phyloP scores from a whole-genome alignment of 2,888 invertebrate genomes.

The Rotaria magnacalcarata region DNA sequence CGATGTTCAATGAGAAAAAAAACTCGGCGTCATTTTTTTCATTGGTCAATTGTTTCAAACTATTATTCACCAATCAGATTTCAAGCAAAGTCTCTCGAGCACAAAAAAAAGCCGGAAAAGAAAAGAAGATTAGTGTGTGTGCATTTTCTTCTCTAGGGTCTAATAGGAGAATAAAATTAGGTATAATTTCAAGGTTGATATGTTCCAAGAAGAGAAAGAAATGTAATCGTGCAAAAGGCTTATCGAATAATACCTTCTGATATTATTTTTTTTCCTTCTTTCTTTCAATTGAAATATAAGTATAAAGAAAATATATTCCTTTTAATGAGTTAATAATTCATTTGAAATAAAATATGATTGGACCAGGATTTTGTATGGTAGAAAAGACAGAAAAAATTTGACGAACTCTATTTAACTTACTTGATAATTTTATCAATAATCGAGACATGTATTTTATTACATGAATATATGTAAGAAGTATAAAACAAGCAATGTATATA shows the following conservation, averaged over 20 bases:
- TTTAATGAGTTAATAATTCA: constrained; percentile 12
- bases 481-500: not conserved
- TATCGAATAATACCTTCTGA: constrained; percentile 25
- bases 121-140: constrained; percentile 13
- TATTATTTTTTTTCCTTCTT: not conserved
- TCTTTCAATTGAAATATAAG: not conserved
- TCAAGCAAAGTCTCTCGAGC: not conserved
- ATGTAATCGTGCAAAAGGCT: constrained; percentile 25
- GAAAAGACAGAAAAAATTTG: no score
- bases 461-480: not conserved
- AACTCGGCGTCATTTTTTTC: not conserved
- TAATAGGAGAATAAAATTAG: constrained; percentile 29
- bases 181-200: constrained; percentile 23
- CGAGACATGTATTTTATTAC: not conserved
- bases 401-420: not conserved
- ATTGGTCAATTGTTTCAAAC: not conserved
- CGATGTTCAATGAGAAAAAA: constrained; percentile 29
- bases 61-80: constrained; percentile 10
- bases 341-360: not conserved
- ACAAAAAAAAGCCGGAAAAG: not conserved
- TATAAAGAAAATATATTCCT: not conserved
- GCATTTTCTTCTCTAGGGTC: constrained; percentile 25
- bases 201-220: constrained; percentile 2
- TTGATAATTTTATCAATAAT: not conserved
- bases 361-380: not conserved